Conservation (phyloP, 2,888 invertebrate species). For the Drosophila bunnanda region DNA sequence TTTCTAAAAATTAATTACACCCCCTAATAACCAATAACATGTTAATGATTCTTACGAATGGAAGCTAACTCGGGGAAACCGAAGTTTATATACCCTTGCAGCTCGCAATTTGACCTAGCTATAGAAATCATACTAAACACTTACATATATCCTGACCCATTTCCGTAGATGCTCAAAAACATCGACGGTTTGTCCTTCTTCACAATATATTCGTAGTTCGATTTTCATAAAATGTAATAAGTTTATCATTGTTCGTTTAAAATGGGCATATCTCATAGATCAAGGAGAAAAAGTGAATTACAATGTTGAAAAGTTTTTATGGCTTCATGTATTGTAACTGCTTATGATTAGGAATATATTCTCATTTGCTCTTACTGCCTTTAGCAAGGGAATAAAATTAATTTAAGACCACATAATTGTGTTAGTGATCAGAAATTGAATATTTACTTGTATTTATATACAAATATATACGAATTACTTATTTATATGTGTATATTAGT, state of each 20-base stretch:
- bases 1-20: background rate
- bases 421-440: background rate
- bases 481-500: background rate
- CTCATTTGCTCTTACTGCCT: background rate
- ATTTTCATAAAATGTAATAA: background rate
- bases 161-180: background rate
- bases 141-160: background rate
- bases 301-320: background rate
- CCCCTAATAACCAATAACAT: background rate
- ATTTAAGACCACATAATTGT: background rate
- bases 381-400: background rate
- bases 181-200: too few species aligned
- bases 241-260: background rate
- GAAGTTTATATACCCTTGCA: background rate
- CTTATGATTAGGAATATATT: background rate
- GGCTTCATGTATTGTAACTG: too few species aligned
- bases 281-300: background rate
- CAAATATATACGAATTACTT: background rate
- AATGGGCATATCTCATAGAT: background rate
- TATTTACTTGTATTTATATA: background rate
- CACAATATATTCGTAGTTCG: too few species aligned
- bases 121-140: too few species aligned
- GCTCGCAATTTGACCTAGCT: background rate
- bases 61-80: background rate
- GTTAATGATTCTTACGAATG: background rate